Base-by-base conservation (phyloP, 2,888 invertebrate species). In the Thymelicus acteon region DNA sequence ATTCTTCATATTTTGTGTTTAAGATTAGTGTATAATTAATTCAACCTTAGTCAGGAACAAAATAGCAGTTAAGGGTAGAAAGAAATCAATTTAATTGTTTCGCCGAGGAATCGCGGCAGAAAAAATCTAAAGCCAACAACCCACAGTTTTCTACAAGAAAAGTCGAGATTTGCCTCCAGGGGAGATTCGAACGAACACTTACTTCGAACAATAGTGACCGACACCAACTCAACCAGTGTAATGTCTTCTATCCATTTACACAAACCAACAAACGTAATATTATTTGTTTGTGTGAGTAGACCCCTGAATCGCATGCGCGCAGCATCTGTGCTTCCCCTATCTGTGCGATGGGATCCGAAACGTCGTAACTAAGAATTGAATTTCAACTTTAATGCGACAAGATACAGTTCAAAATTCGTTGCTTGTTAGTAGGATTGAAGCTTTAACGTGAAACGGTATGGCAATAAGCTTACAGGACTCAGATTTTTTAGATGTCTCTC, bases 261-360 rank as follows among this genome's bases (percentile, higher is more conserved):
- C 79, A 78, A 77, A 74, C 75, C 74, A 75, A 77, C 73, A 77
- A 75, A 72, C 72, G 74, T 71, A 37, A 65, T 54, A n/a, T 13
- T 12, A 52, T 57, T 61, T 78, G 75, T 79, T 75, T 79, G 82
- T 81, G 86, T 79, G 57, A 15, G 85, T 78, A 80, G 68, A 73
- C 65, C 72, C 65, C 73, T 75, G 83, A 83, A 84, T 81, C 93
- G 93, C 93, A 93, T 93, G 93, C 93, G 93, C 91, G 84, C 91
- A 91, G 91, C 93, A 92, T 93, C 93, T 92, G 90, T 89, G 86
- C 86, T 82, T 85, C 86, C 88, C 87, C 88, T 88, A 86, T 87
- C 87, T 88, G 73, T 75, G 72, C 68, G 63, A 60, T 5, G 57
- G 73, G 67, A 63, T 64, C n/a, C 66, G 74, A 76, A 87, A 84